Evolutionary conservation across 2,888 invertebrate species (phyloP), one percentile per base, ranked within the genome.

Genomic region (Drosophila buzzatii): DNA sequence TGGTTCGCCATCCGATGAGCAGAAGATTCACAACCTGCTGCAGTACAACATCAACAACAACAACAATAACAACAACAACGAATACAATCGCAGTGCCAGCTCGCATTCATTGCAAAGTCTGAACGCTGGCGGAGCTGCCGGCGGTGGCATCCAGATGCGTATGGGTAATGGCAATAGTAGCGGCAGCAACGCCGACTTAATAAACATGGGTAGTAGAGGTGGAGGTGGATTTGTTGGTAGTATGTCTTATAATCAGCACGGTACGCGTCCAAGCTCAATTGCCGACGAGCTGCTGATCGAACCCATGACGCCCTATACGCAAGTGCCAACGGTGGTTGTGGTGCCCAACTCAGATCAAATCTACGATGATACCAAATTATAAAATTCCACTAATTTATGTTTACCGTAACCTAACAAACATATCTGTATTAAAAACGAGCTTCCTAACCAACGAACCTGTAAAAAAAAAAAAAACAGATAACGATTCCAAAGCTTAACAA

Each of bases 1-100:
- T 81, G 92, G 93, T 89, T 93, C 93, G 81, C 93, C 93, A 68
- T 91, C 91, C 79, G 92, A 93, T 82, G 93, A 93, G 73, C 91
- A 88, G 70, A 90, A 88, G 86, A 78, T 85, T 70, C 82, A 90
- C 78, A 85, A 79, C 81, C 74, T 85, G 67, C 68, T 86, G 71
- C 87, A 85, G 73, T 82, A 81, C 66, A 90, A 79, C 57, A 35
- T 10, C 44, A 58, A 45, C 57, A 85, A 80, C 76, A 83, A 85
- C 45, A 89, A 27, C 49, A 33, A 76, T 67, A 70, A 60, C 82
- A 91, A 74, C 85, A 85, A 77, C 76, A 76, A 76, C 67, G 91
- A 87, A 39, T 92, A 91, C 67, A 91, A 84, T 78, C 91, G 89
- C 65, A 91, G 92, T 70, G 91, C 88, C 71, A 92, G 92, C 74